These are phyloP conservation scores for Antheraea mylitta DNA, from an alignment of 1,140 invertebrate species.

Conservation along the genomic window DNA sequence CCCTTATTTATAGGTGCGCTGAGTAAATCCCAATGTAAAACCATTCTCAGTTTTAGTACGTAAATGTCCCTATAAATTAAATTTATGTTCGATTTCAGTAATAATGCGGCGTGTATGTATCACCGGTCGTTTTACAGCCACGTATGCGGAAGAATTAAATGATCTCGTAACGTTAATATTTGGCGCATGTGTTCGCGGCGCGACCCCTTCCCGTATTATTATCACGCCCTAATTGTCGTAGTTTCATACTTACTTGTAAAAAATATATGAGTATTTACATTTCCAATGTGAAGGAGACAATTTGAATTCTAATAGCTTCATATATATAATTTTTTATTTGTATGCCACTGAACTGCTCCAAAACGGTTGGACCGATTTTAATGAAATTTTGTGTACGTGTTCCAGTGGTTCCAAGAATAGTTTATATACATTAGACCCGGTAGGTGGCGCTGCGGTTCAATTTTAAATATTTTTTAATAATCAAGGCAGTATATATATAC, in stretches of 20 bases:
- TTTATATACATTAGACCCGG: too few relatives aligned
- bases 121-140: neutral
- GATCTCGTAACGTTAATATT: neutral
- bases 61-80: neutral
- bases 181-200: too few relatives aligned
- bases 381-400: too few relatives aligned
- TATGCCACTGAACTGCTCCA: too few relatives aligned
- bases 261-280: neutral
- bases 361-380: too few relatives aligned
- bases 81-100: conserved; percentile 4
- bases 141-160: neutral
- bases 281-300: too few relatives aligned
- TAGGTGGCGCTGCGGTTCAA: too few relatives aligned
- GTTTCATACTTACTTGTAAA: neutral
- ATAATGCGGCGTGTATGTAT: neutral
- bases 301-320: too few relatives aligned
- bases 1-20: neutral
- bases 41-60: neutral
- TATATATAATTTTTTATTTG: too few relatives aligned
- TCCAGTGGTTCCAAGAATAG: too few relatives aligned
- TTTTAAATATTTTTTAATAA: too few relatives aligned
- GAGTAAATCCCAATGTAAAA: neutral
- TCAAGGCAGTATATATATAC: too few relatives aligned
- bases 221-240: neutral
- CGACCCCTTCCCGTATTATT: neutral